Evolutionary conservation across 2,113 vertebrate species (phyloP).

Genomic region (Tinamus guttatus): DNA sequence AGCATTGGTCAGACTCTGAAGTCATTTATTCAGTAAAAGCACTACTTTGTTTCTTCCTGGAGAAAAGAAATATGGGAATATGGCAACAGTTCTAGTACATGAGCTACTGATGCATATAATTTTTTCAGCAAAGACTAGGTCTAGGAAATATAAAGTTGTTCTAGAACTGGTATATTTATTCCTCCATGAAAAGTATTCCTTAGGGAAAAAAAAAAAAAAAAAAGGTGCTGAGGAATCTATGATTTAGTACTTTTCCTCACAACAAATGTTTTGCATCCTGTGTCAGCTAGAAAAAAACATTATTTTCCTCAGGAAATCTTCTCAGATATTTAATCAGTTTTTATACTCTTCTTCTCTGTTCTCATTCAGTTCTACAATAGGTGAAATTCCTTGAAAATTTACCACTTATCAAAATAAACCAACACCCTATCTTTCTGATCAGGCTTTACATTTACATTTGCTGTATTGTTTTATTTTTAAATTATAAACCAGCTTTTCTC

Average conservation of each 20-base stretch:
- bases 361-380: background rate
- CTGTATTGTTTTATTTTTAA: background rate
- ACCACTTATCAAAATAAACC: background rate
- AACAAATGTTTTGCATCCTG: background rate
- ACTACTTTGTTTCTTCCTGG: background rate
- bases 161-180: background rate
- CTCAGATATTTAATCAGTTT: background rate
- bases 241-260: background rate
- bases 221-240: background rate
- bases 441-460: background rate
- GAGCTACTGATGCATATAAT: accelerated
- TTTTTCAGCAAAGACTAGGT: background rate
- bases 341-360: background rate
- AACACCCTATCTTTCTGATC: background rate
- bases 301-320: background rate
- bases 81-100: background rate
- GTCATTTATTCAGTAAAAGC: background rate
- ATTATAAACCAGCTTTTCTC: background rate
- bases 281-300: background rate
- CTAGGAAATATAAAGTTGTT: background rate
- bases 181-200: background rate
- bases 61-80: background rate
- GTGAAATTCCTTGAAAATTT: background rate
- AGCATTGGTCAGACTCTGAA: background rate
- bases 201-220: background rate